Evolutionary conservation across 2,113 vertebrate species (phyloP).

Genomic region (Ictidomys tridecemlineatus): DNA sequence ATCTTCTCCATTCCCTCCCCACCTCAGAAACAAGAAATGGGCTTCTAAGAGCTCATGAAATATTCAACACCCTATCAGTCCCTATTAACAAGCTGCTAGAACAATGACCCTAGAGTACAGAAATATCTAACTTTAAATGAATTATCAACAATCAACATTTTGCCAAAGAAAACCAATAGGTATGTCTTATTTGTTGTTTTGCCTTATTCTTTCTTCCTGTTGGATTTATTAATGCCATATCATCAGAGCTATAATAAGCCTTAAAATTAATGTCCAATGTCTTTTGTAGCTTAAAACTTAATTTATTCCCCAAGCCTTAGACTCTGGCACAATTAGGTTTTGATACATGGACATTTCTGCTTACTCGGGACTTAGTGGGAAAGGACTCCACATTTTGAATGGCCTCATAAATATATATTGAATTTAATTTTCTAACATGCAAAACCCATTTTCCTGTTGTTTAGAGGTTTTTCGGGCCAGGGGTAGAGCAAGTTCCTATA

Average conservation of each 20-base stretch:
- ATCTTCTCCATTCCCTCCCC: slow-evolving; percentile 17
- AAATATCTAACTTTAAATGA: slow-evolving; percentile 73
- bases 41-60: slow-evolving; percentile 72
- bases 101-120: slow-evolving; percentile 49
- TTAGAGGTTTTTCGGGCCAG: slow-evolving; percentile 78
- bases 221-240: slow-evolving; percentile 81
- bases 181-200: background rate
- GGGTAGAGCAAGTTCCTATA: slow-evolving; percentile 82
- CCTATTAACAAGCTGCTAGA: slow-evolving; percentile 61
- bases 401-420: slow-evolving; percentile 92
- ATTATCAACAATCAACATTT: slow-evolving; percentile 67
- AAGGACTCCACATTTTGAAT: slow-evolving; percentile 86
- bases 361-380: slow-evolving; percentile 85
- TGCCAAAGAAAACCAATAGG: slow-evolving; percentile 74
- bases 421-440: slow-evolving; percentile 90
- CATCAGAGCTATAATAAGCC: slow-evolving; percentile 83
- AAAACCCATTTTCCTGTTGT: slow-evolving; percentile 87
- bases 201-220: slow-evolving; percentile 70
- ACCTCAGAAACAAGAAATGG: slow-evolving; percentile 58
- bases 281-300: slow-evolving; percentile 82
- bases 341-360: slow-evolving; percentile 88
- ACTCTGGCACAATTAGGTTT: slow-evolving; percentile 85
- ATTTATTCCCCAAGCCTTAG: slow-evolving; percentile 85
- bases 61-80: slow-evolving; percentile 60
- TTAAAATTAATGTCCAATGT: slow-evolving; percentile 84